Conservation (phyloP, 2,888 invertebrate species). For the Coecobrya sp. region DNA sequence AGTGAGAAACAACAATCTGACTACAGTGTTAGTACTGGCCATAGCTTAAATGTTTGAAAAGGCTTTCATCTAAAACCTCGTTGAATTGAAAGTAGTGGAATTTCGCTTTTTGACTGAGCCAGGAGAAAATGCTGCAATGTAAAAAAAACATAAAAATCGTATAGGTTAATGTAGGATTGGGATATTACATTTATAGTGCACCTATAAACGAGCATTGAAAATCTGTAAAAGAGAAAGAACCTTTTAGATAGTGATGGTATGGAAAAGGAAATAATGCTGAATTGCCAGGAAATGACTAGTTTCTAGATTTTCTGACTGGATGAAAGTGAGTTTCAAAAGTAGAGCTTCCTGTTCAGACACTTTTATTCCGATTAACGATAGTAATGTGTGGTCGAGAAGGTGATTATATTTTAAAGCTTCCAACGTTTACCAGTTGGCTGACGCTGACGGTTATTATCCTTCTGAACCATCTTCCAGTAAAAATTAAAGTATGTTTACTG, state of each 20-base stretch:
- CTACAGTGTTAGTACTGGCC: too few species aligned
- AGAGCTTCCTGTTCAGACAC: slow-evolving; percentile 74
- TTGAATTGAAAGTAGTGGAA: slow-evolving; percentile 33
- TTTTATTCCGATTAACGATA: slow-evolving; percentile 71
- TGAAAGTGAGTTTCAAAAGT: slow-evolving; percentile 66
- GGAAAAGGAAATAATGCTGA: slow-evolving; percentile 81
- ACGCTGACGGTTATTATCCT: too few species aligned
- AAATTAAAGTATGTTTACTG: too few species aligned
- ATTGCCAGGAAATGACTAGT: slow-evolving; percentile 82
- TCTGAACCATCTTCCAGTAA: too few species aligned
- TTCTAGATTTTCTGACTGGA: slow-evolving; percentile 70
- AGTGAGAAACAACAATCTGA: too few species aligned
- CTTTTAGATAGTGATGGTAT: slow-evolving; percentile 19
- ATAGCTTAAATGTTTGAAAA: too few species aligned
- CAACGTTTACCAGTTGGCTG: too few species aligned
- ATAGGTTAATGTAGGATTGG: too few species aligned
- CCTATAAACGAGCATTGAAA: neutral
- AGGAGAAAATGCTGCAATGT: neutral
- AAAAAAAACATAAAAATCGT: neutral
- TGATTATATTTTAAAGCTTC: neutral
- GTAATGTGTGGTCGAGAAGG: neutral
- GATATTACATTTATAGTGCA: too few species aligned
- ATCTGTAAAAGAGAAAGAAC: too few species aligned
- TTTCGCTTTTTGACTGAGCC: slow-evolving; percentile 11
- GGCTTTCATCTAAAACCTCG: neutral